phyloP scores from a whole-genome alignment of 2,113 vertebrate species.

The Albula goreensis region DNA sequence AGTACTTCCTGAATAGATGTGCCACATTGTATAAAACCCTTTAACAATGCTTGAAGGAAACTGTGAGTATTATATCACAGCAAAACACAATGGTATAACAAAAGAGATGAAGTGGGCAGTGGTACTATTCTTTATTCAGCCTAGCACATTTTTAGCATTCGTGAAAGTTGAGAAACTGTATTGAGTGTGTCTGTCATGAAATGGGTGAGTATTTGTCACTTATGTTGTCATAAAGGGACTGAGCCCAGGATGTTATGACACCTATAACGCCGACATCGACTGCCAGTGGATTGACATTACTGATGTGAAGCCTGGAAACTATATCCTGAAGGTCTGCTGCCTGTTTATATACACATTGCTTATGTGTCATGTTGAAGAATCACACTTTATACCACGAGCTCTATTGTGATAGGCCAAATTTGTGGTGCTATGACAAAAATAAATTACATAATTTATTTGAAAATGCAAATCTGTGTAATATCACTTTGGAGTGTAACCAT shows the following conservation, averaged over 20 bases:
- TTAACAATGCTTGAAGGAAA: not conserved
- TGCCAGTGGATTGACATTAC: constrained; percentile 76
- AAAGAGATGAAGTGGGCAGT: not conserved
- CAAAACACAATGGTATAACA: not conserved
- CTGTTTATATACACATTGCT: not conserved
- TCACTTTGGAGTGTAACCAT: no score
- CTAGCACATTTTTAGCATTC: not conserved
- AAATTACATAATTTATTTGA: no score
- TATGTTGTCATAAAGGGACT: constrained; percentile 56
- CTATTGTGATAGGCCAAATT: no score
- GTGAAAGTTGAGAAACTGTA: not conserved
- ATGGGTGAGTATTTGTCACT: not conserved
- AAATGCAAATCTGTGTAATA: no score
- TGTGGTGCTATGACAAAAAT: no score
- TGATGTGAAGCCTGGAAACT: constrained; percentile 68
- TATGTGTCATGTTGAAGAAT: not conserved
- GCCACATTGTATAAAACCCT: not conserved
- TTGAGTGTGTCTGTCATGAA: not conserved
- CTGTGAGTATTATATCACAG: not conserved
- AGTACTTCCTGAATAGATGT: not conserved
- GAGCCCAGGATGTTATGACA: constrained; percentile 76
- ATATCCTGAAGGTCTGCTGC: constrained; percentile 68
- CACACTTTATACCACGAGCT: no score
- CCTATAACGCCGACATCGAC: constrained; percentile 76
- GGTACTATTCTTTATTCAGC: not conserved